Evolutionary conservation across 2,797 vertebrate genomes (phyloP).

Genomic region (Hylomyscus alleni): DNA sequence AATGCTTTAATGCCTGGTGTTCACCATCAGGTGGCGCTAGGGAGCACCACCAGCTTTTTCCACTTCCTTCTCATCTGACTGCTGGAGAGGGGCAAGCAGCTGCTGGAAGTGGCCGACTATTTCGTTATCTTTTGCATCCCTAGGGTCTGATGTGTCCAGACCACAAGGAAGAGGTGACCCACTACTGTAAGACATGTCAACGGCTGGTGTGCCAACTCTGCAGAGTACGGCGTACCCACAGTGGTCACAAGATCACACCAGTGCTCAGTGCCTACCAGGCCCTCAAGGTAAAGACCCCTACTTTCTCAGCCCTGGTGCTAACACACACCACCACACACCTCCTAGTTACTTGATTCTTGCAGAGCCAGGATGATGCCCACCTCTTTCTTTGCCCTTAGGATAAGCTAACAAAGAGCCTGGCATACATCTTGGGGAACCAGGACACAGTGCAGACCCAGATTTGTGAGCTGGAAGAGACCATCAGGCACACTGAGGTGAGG

Average conservation of each 20-base stretch:
- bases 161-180: conserved; percentile 96
- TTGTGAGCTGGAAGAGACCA: conserved; percentile 94
- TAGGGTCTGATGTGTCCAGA: conserved; percentile 97
- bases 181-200: conserved; percentile 97
- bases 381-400: conserved; percentile 90
- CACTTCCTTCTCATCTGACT: neutral
- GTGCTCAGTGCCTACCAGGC: conserved; percentile 96
- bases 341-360: neutral
- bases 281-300: conserved; percentile 92
- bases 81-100: neutral
- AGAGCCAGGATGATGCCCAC: conserved; percentile 47
- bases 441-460: conserved; percentile 96
- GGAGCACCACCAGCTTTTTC: neutral
- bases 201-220: conserved; percentile 95
- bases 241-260: conserved; percentile 96
- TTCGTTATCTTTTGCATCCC: neutral
- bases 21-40: conserved; percentile 69
- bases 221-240: conserved; percentile 94
- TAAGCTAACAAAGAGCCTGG: conserved; percentile 95
- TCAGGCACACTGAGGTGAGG: conserved; percentile 96
- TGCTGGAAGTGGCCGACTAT: neutral
- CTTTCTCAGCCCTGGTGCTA: accelerated
- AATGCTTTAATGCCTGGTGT: neutral
- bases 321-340: neutral
- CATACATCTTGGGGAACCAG: conserved; percentile 96